Conservation (phyloP, 2,888 invertebrate species). For the Phymatocera aterrima region DNA sequence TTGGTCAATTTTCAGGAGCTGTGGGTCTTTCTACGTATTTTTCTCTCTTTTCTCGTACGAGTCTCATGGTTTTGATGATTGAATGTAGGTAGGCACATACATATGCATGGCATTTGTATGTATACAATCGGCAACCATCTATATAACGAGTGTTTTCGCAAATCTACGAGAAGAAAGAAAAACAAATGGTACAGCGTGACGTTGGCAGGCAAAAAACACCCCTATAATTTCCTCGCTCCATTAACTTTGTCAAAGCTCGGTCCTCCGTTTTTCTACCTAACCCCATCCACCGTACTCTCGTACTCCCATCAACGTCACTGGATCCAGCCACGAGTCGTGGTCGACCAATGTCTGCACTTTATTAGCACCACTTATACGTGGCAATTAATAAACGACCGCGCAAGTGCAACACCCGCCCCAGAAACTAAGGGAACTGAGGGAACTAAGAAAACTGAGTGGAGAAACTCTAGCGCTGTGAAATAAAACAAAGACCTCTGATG, state of each 20-base stretch:
- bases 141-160: slow-evolving; percentile 35
- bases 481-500: background rate
- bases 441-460: background rate
- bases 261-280: background rate
- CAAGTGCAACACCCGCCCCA: slow-evolving; percentile 25
- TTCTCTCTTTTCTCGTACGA: too few relatives aligned
- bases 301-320: slow-evolving; percentile 12
- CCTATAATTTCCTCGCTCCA: slow-evolving; percentile 45
- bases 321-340: background rate
- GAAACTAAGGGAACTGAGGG: background rate
- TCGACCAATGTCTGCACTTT: slow-evolving; percentile 29
- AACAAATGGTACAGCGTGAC: slow-evolving; percentile 44
- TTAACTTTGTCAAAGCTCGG: slow-evolving; percentile 44
- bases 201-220: slow-evolving; percentile 45
- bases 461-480: background rate
- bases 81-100: too few relatives aligned
- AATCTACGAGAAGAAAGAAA: slow-evolving; percentile 40
- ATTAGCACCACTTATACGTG: slow-evolving; percentile 32
- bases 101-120: too few relatives aligned
- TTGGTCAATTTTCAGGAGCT: too few relatives aligned
- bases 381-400: slow-evolving; percentile 41
- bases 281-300: background rate
- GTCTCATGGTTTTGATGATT: too few relatives aligned
- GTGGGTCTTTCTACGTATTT: too few relatives aligned
- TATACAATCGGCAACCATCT: too few relatives aligned